Evolutionary conservation across 2,797 vertebrate species (phyloP).

Genomic region (Lemur catta): DNA sequence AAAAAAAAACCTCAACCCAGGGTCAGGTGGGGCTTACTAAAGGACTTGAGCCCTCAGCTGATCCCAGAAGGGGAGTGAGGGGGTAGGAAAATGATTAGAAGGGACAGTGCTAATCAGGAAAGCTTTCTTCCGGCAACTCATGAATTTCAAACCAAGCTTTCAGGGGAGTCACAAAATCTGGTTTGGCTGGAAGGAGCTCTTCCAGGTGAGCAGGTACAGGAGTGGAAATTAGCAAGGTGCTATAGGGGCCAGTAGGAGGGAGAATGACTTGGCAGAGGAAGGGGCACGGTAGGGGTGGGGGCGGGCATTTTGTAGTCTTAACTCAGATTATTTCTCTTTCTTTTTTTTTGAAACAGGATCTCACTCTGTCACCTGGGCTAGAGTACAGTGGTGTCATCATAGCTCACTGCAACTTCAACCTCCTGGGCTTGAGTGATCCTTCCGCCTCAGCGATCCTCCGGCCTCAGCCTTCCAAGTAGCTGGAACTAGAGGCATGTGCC

Average conservation of each 20-base stretch:
- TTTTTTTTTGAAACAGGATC: not conserved
- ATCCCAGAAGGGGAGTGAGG: not conserved
- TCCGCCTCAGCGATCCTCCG: not conserved
- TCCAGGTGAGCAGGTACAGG: not conserved
- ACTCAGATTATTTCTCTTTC: not conserved
- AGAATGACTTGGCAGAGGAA: not conserved
- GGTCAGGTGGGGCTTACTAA: not conserved
- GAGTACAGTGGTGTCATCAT: not conserved
- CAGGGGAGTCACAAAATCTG: not conserved
- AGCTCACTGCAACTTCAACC: not conserved
- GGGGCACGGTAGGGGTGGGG: fast-evolving
- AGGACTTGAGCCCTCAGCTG: not conserved
- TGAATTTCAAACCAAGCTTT: not conserved
- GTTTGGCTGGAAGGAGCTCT: not conserved
- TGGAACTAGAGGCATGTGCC: no score
- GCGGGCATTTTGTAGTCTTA: not conserved
- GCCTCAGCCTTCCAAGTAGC: not conserved
- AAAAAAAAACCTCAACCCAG: not conserved
- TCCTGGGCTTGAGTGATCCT: not conserved
- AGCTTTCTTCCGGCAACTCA: not conserved
- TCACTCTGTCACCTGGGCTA: not conserved
- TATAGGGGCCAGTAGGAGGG: not conserved
- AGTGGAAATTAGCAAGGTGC: not conserved
- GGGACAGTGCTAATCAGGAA: not conserved
- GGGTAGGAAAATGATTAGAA: not conserved